phyloP scores from a whole-genome alignment of 2,888 invertebrate genomes.

The Cenopis cana region DNA sequence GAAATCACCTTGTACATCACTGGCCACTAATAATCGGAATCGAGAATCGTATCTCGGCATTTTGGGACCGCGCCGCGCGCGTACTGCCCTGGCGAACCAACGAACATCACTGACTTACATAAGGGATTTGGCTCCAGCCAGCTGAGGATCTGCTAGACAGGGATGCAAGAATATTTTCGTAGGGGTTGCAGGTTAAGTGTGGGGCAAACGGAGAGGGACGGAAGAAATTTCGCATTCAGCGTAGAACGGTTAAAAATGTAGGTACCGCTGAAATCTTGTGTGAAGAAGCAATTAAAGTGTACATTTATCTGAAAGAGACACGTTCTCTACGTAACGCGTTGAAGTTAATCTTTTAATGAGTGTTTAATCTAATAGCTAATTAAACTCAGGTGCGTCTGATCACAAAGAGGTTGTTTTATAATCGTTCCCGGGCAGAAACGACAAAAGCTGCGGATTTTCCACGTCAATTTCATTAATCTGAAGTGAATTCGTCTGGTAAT shows the following conservation, averaged over 20 bases:
- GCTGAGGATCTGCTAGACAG: constrained; percentile 68
- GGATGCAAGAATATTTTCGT: constrained; percentile 68
- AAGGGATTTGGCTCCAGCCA: constrained; percentile 79
- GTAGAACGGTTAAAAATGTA: constrained; percentile 60
- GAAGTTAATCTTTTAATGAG: constrained; percentile 61
- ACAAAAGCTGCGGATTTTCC: constrained; percentile 8
- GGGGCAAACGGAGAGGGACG: constrained; percentile 68
- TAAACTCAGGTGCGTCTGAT: constrained; percentile 46
- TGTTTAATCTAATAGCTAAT: constrained; percentile 64
- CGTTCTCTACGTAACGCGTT: constrained; percentile 61
- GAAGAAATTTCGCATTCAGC: constrained; percentile 70
- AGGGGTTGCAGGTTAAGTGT: constrained; percentile 69
- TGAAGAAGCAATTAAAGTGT: constrained; percentile 82
- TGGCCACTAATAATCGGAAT: constrained; percentile 50
- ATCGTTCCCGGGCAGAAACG: constrained; percentile 3
- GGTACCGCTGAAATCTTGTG: constrained; percentile 74
- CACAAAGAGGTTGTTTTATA: constrained; percentile 15
- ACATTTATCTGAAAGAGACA: constrained; percentile 74
- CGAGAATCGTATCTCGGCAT: constrained; percentile 62
- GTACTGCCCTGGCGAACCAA: constrained; percentile 57
- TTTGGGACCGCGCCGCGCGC: constrained; percentile 56
- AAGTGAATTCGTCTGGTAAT: constrained; percentile 11
- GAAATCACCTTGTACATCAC: constrained; percentile 56
- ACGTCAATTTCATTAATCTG: constrained; percentile 25
- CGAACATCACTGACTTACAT: constrained; percentile 81